Percentiles rank a stretch among this genome's conserved stretches.
Conservation (phyloP, 2,797 vertebrate species). For the Thaleichthys pacificus region DNA sequence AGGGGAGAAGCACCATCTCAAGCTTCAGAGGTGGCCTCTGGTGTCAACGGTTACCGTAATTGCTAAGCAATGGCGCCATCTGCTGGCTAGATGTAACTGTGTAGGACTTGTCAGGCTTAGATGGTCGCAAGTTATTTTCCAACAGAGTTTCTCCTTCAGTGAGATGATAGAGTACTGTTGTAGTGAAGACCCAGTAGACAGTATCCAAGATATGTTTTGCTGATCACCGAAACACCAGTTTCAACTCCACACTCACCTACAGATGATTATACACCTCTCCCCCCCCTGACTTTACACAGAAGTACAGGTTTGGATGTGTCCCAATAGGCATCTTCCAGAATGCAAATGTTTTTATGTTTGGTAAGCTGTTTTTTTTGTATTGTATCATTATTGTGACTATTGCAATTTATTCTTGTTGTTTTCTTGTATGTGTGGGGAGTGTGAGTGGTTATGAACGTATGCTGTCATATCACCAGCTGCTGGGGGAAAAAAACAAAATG, state of each 20-base stretch:
- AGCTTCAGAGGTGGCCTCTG: background rate
- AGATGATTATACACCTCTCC: constrained; percentile 20
- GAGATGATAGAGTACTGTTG: constrained; percentile 11
- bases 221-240: constrained; percentile 51
- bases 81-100: constrained; percentile 47
- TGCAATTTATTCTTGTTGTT: constrained; percentile 32
- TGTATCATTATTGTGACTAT: constrained; percentile 49
- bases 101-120: constrained; percentile 4
- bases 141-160: constrained; percentile 13
- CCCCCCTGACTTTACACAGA: constrained; percentile 58
- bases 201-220: constrained; percentile 25
- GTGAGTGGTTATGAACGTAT: constrained; percentile 49
- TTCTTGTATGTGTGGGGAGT: constrained; percentile 49
- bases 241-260: constrained; percentile 24
- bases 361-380: constrained; percentile 29
- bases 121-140: constrained; percentile 6
- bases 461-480: constrained; percentile 57
- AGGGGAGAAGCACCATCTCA: background rate
- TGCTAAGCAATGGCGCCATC: constrained; percentile 47
- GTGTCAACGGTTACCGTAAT: constrained; percentile 7
- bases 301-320: constrained; percentile 60
- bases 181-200: constrained; percentile 2
- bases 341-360: constrained; percentile 42
- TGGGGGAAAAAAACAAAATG: constrained; percentile 55
- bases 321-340: constrained; percentile 15